Base-by-base conservation (phyloP, 1,140 invertebrate species). In the Anoplophora glabripennis region DNA sequence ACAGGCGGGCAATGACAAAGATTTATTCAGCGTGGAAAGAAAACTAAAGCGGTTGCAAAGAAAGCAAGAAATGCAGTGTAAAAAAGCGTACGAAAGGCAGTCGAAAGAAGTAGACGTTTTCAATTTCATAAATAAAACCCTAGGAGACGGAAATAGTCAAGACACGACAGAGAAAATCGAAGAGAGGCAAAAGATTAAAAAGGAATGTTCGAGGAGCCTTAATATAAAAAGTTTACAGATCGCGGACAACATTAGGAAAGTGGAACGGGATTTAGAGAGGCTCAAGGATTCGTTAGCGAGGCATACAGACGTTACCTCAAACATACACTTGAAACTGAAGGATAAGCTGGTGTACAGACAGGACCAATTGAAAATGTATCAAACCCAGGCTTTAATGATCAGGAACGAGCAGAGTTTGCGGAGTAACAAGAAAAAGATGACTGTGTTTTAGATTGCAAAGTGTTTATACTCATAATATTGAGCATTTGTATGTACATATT, bases 51-150 rank as follows among this genome's bases (percentile, higher is more conserved):
- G 81, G 58, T 71, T 86, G 64, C 80, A 86, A 73, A 82, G 81
- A 64, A 86, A 81, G 72, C 80, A 86, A 74, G 82, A 86, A 67
- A 78, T 80, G 38, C 76, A 81, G 42, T 81, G 82, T 59, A 78
- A 82, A 60, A 83, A 81, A 68, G 78, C 80, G 41, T 89, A 85
- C 64, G 81, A 83, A 62, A 81, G 83, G 40, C 75, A 83, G 55
- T 77, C 74, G 7, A 79, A 83, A 59, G 75, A 78, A 63, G 78
- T 77, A 48, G 82, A 88, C 75, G 84, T 94, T 9, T 94, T 94
- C 75, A 86, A 89, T 71, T 90, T 94, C 69, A 82, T 94, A 9
- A 94, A 94, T 71, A 81, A 79, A 36, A 86, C 84, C 48, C 73
- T 93, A 37, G 73, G 74, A 37, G 70, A 11, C 17, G 15, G 21